Conservation (phyloP, 2,888 invertebrate genomes). For the Oligia latruncula region DNA sequence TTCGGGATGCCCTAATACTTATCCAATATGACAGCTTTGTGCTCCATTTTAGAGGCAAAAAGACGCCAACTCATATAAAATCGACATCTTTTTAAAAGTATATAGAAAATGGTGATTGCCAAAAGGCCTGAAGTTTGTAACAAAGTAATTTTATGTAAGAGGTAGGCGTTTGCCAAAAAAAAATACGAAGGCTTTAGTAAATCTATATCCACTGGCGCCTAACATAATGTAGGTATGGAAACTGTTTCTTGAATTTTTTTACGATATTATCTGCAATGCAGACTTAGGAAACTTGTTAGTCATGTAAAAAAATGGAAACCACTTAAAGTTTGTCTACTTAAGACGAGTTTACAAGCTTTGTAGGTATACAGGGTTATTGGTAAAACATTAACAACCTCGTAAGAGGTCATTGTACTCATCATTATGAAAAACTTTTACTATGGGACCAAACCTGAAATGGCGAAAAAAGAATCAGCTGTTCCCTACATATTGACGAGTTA, state of each 20-base stretch:
- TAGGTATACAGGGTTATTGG: too few species aligned
- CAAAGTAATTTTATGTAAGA: conserved; percentile 50
- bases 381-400: too few species aligned
- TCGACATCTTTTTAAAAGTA: conserved; percentile 30
- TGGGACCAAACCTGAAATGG: too few species aligned
- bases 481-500: too few species aligned
- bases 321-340: too few species aligned
- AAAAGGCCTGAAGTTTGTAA: conserved; percentile 29
- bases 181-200: conserved; percentile 23
- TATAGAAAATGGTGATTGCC: conserved; percentile 34
- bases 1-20: not conserved
- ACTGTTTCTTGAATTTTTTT: conserved; percentile 2
- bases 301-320: not conserved
- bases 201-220: not conserved
- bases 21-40: not conserved
- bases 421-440: too few species aligned
- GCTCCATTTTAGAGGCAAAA: not conserved
- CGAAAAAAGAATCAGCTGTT: too few species aligned
- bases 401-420: too few species aligned
- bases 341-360: too few species aligned
- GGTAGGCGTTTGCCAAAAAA: conserved; percentile 45
- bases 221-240: not conserved
- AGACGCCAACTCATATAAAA: conserved; percentile 25
- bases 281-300: not conserved
- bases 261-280: conserved; percentile 42